Evolutionary conservation across 2,113 vertebrate genomes (phyloP).

Genomic region (Pseudorectes ferrugineus): DNA sequence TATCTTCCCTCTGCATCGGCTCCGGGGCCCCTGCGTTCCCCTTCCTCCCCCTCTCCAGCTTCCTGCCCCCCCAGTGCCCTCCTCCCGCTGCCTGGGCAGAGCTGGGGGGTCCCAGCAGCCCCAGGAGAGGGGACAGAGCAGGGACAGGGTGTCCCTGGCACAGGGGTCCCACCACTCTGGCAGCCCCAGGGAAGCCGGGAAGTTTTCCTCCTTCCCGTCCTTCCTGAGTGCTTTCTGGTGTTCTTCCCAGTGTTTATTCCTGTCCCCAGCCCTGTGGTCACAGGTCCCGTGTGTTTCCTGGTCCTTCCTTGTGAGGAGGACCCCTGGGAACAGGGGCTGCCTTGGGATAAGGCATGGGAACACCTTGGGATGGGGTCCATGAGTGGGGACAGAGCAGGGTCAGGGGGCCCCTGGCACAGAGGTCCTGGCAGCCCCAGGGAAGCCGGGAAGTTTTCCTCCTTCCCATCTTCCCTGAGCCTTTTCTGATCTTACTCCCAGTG

Average conservation of each 20-base stretch:
- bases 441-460: background rate
- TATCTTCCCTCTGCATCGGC: background rate
- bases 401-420: background rate
- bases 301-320: background rate
- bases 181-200: rapidly evolving
- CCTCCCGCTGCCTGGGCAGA: background rate
- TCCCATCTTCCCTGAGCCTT: background rate
- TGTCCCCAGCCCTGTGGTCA: background rate
- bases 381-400: background rate
- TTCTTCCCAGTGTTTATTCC: background rate
- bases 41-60: background rate
- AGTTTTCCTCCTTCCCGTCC: background rate
- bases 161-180: rapidly evolving
- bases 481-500: background rate
- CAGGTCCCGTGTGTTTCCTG: background rate
- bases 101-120: background rate
- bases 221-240: background rate
- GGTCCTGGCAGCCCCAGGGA: background rate
- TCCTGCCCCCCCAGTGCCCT: background rate
- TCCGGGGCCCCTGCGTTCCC: background rate
- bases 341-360: background rate
- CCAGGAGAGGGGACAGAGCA: background rate
- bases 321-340: background rate
- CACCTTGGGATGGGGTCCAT: background rate
- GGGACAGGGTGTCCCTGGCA: background rate